These are phyloP conservation scores for Ectropis crepuscularia DNA, from an alignment of 2,888 invertebrate species.

Conservation along the genomic window DNA sequence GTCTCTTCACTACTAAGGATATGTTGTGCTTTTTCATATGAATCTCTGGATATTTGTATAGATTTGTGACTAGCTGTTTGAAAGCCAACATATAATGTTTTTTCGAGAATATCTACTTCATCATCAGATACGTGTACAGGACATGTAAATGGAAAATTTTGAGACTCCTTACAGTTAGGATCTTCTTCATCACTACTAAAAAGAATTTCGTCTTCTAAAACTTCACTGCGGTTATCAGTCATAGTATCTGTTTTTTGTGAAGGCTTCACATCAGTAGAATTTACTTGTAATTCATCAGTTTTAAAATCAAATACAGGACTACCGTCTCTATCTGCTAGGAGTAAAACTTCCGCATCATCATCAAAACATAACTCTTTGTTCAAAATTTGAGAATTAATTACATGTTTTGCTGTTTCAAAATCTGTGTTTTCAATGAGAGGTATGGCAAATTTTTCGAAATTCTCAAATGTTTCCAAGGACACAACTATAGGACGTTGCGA, in stretches of 20 bases:
- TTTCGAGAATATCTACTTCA: slow-evolving; percentile 57
- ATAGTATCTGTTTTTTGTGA: slow-evolving; percentile 15
- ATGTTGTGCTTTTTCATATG: slow-evolving; percentile 65
- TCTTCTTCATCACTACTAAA: slow-evolving; percentile 77
- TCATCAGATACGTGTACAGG: slow-evolving; percentile 64
- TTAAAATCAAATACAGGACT: slow-evolving; percentile 48
- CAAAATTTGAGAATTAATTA: slow-evolving; percentile 69
- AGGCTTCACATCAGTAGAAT: slow-evolving; percentile 30
- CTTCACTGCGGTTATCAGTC: slow-evolving; percentile 33
- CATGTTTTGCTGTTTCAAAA: slow-evolving; percentile 53
- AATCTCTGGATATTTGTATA: slow-evolving; percentile 64
- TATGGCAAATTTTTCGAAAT: slow-evolving; percentile 65
- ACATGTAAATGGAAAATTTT: slow-evolving; percentile 69
- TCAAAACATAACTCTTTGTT: slow-evolving; percentile 56
- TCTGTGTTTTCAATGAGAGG: slow-evolving; percentile 58
- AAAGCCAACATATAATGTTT: slow-evolving; percentile 73
- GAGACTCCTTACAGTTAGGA: slow-evolving; percentile 43
- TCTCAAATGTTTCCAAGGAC: slow-evolving; percentile 67
- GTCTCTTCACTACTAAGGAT: slow-evolving; percentile 53
- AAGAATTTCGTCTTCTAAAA: slow-evolving; percentile 66
- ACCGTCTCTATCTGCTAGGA: slow-evolving; percentile 32
- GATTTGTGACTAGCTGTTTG: slow-evolving; percentile 75
- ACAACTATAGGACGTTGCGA: slow-evolving; percentile 55
- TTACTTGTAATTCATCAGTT: slow-evolving; percentile 30
- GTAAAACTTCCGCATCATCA: slow-evolving; percentile 42